A percentile compares a stretch with the other conserved stretches of the same genome.
Conservation (phyloP, 30 jellyfish, hydroid and myxozoan genomes). For the Aurelia coerulea region DNA sequence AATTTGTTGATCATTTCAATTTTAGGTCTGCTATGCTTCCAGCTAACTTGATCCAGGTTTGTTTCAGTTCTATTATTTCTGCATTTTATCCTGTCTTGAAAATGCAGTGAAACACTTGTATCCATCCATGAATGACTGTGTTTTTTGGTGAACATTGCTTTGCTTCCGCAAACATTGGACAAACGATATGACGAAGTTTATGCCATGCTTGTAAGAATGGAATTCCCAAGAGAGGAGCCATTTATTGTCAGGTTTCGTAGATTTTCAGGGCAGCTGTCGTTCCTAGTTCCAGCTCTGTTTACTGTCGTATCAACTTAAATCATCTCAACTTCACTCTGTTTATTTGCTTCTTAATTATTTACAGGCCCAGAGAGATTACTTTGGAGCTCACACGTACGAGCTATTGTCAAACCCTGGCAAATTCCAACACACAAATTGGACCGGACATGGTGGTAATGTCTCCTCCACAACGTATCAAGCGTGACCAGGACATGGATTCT, state of each 20-base stretch:
- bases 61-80: background rate
- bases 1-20: background rate
- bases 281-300: no score
- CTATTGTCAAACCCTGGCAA: slow-evolving; percentile 83
- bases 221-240: no score
- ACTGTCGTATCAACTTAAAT: no score
- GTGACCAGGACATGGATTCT: slow-evolving; percentile 42
- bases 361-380: slow-evolving; percentile 98
- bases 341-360: background rate
- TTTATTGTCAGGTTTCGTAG: no score
- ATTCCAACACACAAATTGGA: slow-evolving; percentile 98
- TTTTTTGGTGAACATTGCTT: no score
- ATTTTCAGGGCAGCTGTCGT: no score
- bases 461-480: slow-evolving; percentile 97
- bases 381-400: slow-evolving; percentile 99
- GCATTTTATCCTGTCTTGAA: background rate
- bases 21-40: slow-evolving; percentile 87
- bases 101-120: background rate
- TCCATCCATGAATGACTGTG: background rate
- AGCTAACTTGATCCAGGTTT: slow-evolving; percentile 96
- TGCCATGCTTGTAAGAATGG: no score
- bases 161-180: no score
- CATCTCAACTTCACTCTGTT: no score
- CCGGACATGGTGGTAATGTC: slow-evolving; percentile 98
- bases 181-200: no score